Conservation (phyloP, 1,140 invertebrate species). For the Diabrotica undecimpunctata region DNA sequence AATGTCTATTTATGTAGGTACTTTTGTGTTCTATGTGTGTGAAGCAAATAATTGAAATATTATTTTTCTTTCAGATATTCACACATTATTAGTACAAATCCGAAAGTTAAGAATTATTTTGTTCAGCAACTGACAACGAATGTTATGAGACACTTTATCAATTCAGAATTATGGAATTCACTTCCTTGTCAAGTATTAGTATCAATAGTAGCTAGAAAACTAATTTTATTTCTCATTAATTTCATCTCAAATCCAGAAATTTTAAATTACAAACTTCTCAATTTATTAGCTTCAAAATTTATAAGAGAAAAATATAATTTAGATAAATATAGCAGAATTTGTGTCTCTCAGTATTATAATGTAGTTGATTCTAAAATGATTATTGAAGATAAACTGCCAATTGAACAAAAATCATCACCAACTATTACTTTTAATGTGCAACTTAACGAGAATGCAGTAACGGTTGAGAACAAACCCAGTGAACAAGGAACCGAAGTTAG, state of each 20-base stretch:
- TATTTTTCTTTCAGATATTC: constrained; percentile 42
- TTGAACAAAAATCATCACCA: not conserved
- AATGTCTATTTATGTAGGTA: too few relatives aligned
- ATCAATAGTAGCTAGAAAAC: constrained; percentile 57
- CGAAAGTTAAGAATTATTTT: constrained; percentile 54
- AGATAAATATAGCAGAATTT: constrained; percentile 29
- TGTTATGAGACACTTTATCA: constrained; percentile 59
- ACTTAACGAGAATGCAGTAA: not conserved
- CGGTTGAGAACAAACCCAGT: not conserved
- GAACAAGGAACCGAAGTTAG: not conserved
- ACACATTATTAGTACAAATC: constrained; percentile 49
- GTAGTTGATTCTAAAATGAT: constrained; percentile 37
- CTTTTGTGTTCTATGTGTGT: too few relatives aligned
- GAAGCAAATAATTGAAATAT: not conserved
- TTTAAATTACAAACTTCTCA: constrained; percentile 52
- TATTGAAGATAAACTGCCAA: not conserved
- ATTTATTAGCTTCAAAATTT: constrained; percentile 24
- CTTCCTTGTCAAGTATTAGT: constrained; percentile 60
- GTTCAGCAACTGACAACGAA: constrained; percentile 55
- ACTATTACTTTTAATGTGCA: not conserved
- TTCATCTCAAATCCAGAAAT: constrained; percentile 51
- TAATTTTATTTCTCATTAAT: constrained; percentile 51
- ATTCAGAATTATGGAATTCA: constrained; percentile 64
- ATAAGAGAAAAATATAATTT: constrained; percentile 28
- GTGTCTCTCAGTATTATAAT: constrained; percentile 44